Evolutionary conservation across 2,797 vertebrate species (phyloP).

Genomic region (Chanos chanos): DNA sequence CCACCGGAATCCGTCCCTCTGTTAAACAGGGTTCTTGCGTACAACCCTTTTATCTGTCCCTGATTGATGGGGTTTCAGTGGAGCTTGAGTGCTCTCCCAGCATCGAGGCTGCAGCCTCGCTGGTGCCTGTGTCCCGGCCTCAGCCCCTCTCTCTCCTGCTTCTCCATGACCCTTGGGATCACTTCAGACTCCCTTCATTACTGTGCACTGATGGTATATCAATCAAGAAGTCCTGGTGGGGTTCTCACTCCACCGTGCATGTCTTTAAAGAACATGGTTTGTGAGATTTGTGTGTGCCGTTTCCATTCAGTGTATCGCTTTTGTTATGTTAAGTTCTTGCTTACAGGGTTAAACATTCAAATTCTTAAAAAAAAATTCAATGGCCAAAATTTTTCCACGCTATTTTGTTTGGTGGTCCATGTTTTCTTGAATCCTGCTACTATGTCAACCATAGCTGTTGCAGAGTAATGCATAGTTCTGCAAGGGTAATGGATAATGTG

Average conservation of each 20-base stretch:
- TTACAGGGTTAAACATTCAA: too few relatives aligned
- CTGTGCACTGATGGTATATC: conserved; percentile 60
- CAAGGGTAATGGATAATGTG: too few relatives aligned
- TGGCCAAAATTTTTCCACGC: too few relatives aligned
- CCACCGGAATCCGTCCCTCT: conserved; percentile 48
- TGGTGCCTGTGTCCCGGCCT: conserved; percentile 48
- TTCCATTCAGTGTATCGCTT: not conserved
- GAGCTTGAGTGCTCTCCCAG: conserved; percentile 57
- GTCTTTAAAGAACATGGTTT: not conserved
- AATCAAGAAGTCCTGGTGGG: conserved; percentile 51
- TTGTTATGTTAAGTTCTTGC: too few relatives aligned
- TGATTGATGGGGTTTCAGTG: conserved; percentile 65
- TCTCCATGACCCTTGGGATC: conserved; percentile 36
- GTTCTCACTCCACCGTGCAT: conserved; percentile 25
- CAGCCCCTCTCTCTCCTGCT: conserved; percentile 33
- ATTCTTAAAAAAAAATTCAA: too few relatives aligned
- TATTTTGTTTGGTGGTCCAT: too few relatives aligned
- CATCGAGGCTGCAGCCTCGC: conserved; percentile 53
- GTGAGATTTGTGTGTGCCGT: not conserved
- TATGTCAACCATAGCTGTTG: too few relatives aligned
- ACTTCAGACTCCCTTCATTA: conserved; percentile 61
- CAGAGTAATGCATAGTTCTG: too few relatives aligned
- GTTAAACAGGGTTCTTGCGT: conserved; percentile 56
- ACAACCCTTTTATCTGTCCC: conserved; percentile 65
- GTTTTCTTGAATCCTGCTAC: too few relatives aligned